Conservation (phyloP, 2,113 vertebrate genomes). For the human (Homo sapiens) region DNA sequence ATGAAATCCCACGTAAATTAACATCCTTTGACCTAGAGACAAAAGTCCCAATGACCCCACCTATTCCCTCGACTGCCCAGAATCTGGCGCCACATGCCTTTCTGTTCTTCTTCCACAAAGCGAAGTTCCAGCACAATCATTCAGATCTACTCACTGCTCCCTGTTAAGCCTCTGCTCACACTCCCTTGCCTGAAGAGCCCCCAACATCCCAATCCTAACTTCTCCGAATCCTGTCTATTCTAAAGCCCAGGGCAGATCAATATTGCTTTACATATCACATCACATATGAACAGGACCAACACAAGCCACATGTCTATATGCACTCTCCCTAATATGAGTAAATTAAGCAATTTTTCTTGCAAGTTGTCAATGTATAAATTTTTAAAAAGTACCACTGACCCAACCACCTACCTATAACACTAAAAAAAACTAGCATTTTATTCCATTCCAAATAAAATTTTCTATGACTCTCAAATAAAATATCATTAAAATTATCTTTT, state of each 20-base stretch:
- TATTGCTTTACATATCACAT: neutral
- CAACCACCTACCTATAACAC: neutral
- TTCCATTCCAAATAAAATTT: neutral
- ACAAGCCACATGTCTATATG: neutral
- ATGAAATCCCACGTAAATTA: neutral
- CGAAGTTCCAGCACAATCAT: neutral
- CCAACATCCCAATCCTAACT: neutral
- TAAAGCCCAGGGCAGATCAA: neutral
- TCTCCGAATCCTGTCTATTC: neutral
- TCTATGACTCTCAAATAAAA: slow-evolving; percentile 20
- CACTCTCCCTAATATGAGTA: neutral
- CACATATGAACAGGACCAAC: neutral
- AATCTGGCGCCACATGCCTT: neutral
- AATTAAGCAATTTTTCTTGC: neutral
- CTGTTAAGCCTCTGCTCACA: neutral
- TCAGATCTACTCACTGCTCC: neutral
- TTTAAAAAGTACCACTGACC: neutral
- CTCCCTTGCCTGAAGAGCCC: neutral
- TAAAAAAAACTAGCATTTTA: neutral
- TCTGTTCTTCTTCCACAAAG: neutral
- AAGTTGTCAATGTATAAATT: neutral
- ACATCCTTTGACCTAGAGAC: neutral
- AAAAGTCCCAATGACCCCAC: neutral
- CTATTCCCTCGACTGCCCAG: neutral
- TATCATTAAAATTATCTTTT: slow-evolving; percentile 22